These are phyloP conservation scores for Anguilla marmorata DNA, from an alignment of 2,797 vertebrate genomes.

Conservation along the genomic window DNA sequence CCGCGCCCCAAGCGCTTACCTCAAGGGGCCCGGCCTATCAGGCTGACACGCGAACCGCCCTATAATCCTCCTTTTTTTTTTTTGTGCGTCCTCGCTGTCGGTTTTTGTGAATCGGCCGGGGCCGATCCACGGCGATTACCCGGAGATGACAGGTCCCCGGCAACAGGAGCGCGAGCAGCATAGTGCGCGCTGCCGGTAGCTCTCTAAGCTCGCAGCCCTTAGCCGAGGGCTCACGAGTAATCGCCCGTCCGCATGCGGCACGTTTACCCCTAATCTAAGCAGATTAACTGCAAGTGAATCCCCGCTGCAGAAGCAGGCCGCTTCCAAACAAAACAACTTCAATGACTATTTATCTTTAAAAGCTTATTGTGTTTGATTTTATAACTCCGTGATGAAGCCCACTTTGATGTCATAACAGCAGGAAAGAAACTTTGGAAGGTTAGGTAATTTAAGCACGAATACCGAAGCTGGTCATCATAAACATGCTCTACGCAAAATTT, in stretches of 20 bases:
- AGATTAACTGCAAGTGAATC: constrained; percentile 77
- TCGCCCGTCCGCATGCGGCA: constrained; percentile 77
- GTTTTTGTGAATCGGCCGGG: constrained; percentile 86
- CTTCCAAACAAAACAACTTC: constrained; percentile 68
- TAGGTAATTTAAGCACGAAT: neutral
- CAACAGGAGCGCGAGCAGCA: constrained; percentile 72
- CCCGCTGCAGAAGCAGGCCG: constrained; percentile 75
- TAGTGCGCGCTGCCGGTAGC: constrained; percentile 63
- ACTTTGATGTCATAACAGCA: neutral
- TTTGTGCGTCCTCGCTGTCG: constrained; percentile 80
- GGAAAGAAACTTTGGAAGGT: neutral
- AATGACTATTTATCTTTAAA: constrained; percentile 60
- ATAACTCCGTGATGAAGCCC: neutral
- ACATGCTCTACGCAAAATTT: neutral
- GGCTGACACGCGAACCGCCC: constrained; percentile 84
- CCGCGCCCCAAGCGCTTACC: constrained; percentile 83
- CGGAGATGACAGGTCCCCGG: constrained; percentile 82
- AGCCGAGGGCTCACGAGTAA: constrained; percentile 75
- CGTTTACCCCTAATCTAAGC: constrained; percentile 73
- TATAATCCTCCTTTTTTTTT: constrained; percentile 84
- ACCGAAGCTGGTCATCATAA: neutral
- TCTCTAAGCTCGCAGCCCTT: constrained; percentile 77
- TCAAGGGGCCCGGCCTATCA: constrained; percentile 89
- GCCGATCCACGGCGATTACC: constrained; percentile 90
- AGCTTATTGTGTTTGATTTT: neutral